Percentiles rank a stretch among this genome's conserved stretches.
These are phyloP conservation scores for Dallia pectoralis DNA, from an alignment of 2,797 vertebrate species.

Conservation along the genomic window DNA sequence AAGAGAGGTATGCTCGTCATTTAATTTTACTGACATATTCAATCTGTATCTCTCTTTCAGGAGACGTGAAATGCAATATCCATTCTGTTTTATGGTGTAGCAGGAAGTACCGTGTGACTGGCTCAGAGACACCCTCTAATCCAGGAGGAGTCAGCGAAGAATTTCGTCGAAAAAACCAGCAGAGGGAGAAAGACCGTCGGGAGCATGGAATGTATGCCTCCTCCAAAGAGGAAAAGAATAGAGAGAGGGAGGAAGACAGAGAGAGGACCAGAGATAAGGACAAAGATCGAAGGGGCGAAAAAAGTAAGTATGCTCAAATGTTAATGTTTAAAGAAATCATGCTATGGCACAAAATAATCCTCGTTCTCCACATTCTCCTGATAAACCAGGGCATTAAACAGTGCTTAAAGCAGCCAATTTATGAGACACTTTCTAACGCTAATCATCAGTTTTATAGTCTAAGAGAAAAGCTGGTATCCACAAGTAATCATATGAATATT, in stretches of 20 bases:
- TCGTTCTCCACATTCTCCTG: neutral
- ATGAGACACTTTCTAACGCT: too few relatives aligned
- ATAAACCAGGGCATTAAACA: too few relatives aligned
- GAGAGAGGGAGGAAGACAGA: slow-evolving; percentile 71
- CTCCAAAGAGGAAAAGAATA: slow-evolving; percentile 89
- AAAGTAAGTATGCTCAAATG: slow-evolving; percentile 49
- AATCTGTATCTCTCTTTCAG: neutral
- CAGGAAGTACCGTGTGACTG: slow-evolving; percentile 90
- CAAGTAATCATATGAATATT: too few relatives aligned
- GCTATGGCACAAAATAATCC: neutral
- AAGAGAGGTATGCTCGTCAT: slow-evolving; percentile 76
- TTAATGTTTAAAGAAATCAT: neutral
- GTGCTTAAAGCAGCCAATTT: too few relatives aligned
- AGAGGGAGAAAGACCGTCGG: slow-evolving; percentile 88
- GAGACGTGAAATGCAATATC: neutral
- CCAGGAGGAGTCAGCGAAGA: slow-evolving; percentile 96
- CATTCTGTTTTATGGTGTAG: slow-evolving; percentile 8
- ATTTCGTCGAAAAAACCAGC: slow-evolving; percentile 87
- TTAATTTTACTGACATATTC: neutral
- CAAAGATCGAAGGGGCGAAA: slow-evolving; percentile 73
- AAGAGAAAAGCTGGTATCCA: too few relatives aligned
- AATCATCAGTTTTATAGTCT: too few relatives aligned
- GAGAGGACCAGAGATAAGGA: slow-evolving; percentile 74
- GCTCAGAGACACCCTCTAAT: slow-evolving; percentile 92
- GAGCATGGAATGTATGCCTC: slow-evolving; percentile 94